Percentiles rank a stretch among this genome's conserved stretches.
Evolutionary conservation across 2,888 invertebrate genomes (phyloP).

Genomic region (Macrosoma leucophasiata): DNA sequence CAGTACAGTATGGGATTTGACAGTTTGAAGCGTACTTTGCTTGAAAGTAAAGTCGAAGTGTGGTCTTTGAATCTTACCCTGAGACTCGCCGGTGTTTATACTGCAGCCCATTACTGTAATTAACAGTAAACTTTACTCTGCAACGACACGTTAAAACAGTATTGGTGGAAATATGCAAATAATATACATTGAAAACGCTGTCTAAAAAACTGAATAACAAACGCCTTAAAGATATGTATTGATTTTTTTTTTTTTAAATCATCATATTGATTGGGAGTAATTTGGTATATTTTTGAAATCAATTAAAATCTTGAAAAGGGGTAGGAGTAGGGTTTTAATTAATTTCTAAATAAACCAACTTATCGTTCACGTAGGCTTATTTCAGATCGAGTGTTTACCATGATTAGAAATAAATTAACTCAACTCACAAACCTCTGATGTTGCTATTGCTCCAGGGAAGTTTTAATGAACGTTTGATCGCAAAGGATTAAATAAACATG

Average conservation of each 20-base stretch:
- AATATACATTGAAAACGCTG: constrained; percentile 36
- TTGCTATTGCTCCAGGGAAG: constrained; percentile 39
- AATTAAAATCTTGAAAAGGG: neutral
- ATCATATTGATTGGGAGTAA: constrained; percentile 1
- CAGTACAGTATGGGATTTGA: too few species aligned
- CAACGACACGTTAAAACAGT: constrained; percentile 58
- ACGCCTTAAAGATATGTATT: neutral
- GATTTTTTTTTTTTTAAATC: neutral
- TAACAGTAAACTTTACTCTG: constrained; percentile 58
- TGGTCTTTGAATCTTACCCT: too few species aligned
- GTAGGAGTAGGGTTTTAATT: neutral
- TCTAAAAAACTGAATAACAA: constrained; percentile 8
- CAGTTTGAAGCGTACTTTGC: too few species aligned
- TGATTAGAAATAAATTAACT: constrained; percentile 13
- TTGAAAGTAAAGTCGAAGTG: too few species aligned
- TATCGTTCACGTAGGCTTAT: neutral
- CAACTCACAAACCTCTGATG: constrained; percentile 25
- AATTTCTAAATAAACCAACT: neutral
- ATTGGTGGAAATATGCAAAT: constrained; percentile 55
- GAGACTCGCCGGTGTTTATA: constrained; percentile 33
- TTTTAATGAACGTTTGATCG: constrained; percentile 52
- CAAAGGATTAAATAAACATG: constrained; percentile 29
- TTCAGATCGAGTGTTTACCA: neutral
- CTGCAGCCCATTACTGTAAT: constrained; percentile 64
- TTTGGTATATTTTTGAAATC: neutral